A percentile compares a stretch with the other conserved stretches of the same genome.
Conservation (phyloP, 2,797 vertebrate species). For the Sparidentex hasta region DNA sequence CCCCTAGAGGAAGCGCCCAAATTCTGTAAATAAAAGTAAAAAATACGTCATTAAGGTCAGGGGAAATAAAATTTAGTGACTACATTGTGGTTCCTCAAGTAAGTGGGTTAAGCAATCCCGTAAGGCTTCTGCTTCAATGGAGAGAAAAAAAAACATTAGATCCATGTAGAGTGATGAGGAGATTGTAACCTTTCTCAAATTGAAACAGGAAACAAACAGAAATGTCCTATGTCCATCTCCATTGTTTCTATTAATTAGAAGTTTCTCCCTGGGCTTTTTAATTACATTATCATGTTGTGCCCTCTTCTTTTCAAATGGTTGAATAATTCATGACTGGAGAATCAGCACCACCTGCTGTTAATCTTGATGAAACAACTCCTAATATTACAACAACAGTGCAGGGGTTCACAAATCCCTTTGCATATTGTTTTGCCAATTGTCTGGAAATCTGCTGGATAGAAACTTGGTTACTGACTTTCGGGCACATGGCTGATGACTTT, state of each 20-base stretch:
- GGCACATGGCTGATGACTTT: not conserved
- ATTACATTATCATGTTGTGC: fast-evolving
- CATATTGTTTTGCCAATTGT: not conserved
- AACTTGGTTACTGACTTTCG: not conserved
- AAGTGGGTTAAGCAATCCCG: too few species aligned
- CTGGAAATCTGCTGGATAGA: not conserved
- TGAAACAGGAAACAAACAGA: not conserved
- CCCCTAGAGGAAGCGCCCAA: not conserved
- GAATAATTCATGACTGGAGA: not conserved
- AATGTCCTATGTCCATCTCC: not conserved
- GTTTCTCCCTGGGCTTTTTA: not conserved
- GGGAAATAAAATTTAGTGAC: too few species aligned
- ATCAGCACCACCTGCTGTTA: not conserved
- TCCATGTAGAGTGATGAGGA: not conserved
- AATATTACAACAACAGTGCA: not conserved
- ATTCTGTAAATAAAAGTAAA: not conserved
- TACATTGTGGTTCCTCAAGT: too few species aligned
- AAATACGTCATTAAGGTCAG: too few species aligned
- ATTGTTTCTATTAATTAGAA: not conserved
- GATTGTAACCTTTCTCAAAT: not conserved
- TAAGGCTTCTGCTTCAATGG: too few species aligned
- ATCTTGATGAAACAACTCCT: not conserved
- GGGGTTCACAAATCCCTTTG: not conserved
- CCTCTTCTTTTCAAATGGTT: not conserved
- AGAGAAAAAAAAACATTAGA: not conserved